Evolutionary conservation across 2,888 invertebrate genomes (phyloP), one percentile per base, ranked within the genome.

Genomic region (Eristalis pertinax): DNA sequence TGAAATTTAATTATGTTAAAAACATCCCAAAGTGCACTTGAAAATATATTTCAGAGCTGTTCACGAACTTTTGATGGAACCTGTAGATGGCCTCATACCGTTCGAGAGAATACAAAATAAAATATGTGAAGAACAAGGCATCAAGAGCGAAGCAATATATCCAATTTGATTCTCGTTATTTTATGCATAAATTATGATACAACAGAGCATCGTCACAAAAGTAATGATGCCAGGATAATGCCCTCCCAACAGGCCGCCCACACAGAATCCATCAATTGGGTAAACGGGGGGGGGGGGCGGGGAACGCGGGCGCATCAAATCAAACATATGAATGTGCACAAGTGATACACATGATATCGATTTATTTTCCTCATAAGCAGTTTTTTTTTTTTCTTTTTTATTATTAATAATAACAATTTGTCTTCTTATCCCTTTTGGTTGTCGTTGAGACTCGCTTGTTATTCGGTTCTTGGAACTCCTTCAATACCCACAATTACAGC

Each of bases 111-210:
- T 15, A 77, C 73, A 26, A 78, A 63, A 73, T 78, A 64, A 72
- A 72, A 65, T 58, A 26, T 68, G 60, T 13, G 50, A 69, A 19
- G 41, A 69, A 58, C 38, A 65, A 60, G 58, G 29, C 50, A 67
- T 63, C 72, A 56, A 13, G 41, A 72, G 64, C 60, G 38, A 35
- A 74, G 26, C 64, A 73, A 74, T 82, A 56, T 74, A 82, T 82
- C 69, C 73, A 86, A 78, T 86, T 82, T 78, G 77, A 32, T 69
- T 78, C 73, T 82, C 64, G 77, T 69, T 78, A 77, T 82, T 68
- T 77, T 78, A 64, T 82, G 85, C 85, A 85, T 82, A 85, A 82
- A 85, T 86, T 86, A 86, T 77, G 81, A 82, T 74, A 77, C 43
- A 38, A 70, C 65, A 29, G 50, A 58, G 64, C 58, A 78, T 82